A percentile compares a stretch with the other conserved stretches of the same genome.
These are phyloP conservation scores for Laticauda laticaudata DNA, from an alignment of 2,113 vertebrate species.

Conservation along the genomic window DNA sequence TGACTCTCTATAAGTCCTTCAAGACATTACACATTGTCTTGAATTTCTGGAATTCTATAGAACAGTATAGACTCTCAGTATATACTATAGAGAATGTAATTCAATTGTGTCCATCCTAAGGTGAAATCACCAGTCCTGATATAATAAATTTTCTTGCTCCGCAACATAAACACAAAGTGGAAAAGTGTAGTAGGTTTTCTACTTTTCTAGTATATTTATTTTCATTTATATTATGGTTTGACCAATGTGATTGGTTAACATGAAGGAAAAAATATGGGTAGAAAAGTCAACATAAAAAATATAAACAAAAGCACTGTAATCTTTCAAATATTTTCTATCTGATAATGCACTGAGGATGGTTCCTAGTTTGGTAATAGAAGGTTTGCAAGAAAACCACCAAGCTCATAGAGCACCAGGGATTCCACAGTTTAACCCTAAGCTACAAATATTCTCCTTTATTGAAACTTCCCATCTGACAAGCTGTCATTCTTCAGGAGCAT, in stretches of 20 bases:
- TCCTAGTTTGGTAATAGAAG: too few species aligned
- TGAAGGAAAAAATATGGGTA: background rate
- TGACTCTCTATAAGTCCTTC: background rate
- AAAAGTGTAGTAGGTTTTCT: background rate
- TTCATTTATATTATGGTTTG: background rate
- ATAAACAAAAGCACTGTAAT: background rate
- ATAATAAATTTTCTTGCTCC: background rate
- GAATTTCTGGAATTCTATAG: background rate
- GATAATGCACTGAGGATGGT: too few species aligned
- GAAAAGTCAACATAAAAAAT: background rate
- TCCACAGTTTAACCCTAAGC: too few species aligned
- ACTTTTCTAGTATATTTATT: background rate
- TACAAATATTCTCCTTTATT: too few species aligned
- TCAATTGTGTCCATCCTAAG: background rate
- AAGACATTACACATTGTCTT: background rate
- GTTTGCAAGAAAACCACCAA: too few species aligned
- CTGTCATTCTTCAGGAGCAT: background rate
- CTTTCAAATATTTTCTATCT: too few species aligned
- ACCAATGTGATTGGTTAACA: background rate
- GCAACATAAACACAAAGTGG: background rate
- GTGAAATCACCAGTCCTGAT: background rate
- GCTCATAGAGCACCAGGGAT: too few species aligned
- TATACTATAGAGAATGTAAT: background rate
- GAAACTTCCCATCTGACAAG: background rate
- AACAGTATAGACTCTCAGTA: background rate